phyloP scores from a whole-genome alignment of 2,888 invertebrate species.

The Cephonodes hylas region DNA sequence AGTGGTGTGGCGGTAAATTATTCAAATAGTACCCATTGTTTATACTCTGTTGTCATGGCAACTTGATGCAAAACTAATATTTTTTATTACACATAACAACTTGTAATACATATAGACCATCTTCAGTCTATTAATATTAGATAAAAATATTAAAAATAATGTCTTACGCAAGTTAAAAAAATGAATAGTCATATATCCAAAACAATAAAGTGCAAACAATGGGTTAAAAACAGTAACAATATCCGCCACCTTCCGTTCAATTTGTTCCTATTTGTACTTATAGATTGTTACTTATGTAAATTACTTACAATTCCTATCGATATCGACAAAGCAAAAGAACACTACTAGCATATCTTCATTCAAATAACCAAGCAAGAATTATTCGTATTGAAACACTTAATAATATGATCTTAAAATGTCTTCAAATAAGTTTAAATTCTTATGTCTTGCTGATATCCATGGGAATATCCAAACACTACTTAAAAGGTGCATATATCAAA shows the following conservation, averaged over 20 bases:
- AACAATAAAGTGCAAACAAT: neutral
- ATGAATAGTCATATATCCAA: neutral
- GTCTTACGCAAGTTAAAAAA: too few relatives aligned
- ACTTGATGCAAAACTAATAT: neutral
- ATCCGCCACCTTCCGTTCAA: neutral
- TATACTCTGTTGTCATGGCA: neutral
- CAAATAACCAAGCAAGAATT: neutral
- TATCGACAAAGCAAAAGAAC: neutral
- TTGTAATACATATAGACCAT: too few relatives aligned
- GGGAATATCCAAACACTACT: neutral
- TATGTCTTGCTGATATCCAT: neutral
- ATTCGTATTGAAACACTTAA: neutral
- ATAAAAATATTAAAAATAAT: too few relatives aligned
- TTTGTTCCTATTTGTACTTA: conserved; percentile 14
- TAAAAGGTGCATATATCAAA: neutral
- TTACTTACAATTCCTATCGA: conserved; percentile 1
- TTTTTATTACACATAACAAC: too few relatives aligned
- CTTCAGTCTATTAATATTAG: too few relatives aligned
- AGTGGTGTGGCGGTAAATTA: neutral
- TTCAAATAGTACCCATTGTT: neutral
- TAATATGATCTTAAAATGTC: neutral
- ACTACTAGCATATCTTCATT: neutral
- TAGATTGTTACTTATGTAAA: neutral
- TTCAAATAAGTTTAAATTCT: neutral
- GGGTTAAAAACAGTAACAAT: neutral